These are phyloP conservation scores for Tipula lateralis DNA, from an alignment of 2,888 invertebrate species.

Conservation along the genomic window DNA sequence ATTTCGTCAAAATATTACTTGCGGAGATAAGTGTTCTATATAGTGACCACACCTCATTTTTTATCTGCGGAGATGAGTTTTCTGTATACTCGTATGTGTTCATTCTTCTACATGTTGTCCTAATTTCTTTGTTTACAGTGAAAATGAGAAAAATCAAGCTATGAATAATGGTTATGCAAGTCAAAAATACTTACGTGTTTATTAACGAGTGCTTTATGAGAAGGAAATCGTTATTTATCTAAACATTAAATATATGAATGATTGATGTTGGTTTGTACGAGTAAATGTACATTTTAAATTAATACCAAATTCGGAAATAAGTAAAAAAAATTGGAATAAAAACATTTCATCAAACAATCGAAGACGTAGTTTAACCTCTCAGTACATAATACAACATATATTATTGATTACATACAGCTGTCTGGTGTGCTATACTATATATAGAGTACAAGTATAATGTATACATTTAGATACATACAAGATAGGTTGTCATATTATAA, in stretches of 20 bases:
- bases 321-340: background rate
- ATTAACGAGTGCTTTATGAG: background rate
- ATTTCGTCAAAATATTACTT: too few species aligned
- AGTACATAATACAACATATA: background rate
- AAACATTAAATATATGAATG: background rate
- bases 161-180: background rate
- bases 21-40: too few species aligned
- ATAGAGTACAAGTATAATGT: too few species aligned
- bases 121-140: background rate
- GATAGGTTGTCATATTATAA: background rate
- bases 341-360: background rate
- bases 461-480: background rate
- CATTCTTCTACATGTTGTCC: background rate
- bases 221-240: background rate
- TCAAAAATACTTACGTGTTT: background rate
- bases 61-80: too few species aligned
- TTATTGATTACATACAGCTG: background rate
- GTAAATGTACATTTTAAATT: background rate
- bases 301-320: background rate
- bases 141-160: background rate
- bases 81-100: too few species aligned
- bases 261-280: background rate
- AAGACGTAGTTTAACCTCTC: background rate
- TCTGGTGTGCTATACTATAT: background rate
- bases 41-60: too few species aligned